Evolutionary conservation across 2,797 vertebrate species (phyloP).

Genomic region (Lophura swinhoii): DNA sequence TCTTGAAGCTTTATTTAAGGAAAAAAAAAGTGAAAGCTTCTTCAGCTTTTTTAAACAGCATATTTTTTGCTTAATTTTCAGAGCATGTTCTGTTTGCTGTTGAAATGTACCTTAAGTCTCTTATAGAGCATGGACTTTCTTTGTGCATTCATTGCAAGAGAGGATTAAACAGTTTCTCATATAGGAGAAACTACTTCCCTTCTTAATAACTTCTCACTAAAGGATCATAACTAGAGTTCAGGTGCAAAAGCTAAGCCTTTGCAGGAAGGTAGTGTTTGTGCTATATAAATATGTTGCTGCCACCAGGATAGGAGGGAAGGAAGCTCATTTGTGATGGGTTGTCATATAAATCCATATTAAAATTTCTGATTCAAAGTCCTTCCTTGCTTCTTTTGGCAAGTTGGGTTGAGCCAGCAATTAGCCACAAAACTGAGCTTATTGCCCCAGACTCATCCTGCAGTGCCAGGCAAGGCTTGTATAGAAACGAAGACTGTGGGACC

Average conservation of each 20-base stretch:
- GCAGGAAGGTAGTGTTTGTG: background rate
- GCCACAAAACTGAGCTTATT: background rate
- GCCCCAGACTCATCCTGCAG: background rate
- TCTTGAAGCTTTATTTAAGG: background rate
- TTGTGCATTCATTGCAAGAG: background rate
- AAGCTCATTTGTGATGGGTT: background rate
- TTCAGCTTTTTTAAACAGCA: background rate
- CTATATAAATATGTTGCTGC: background rate
- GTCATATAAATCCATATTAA: background rate
- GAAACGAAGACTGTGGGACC: background rate
- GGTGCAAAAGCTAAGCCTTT: background rate
- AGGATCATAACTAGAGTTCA: background rate
- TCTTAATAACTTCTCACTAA: background rate
- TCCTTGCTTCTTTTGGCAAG: background rate
- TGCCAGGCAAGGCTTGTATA: background rate
- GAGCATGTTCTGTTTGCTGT: background rate
- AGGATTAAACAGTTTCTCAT: background rate
- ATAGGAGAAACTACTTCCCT: background rate
- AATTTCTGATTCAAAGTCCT: background rate
- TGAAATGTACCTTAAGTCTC: background rate
- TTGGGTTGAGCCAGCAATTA: background rate
- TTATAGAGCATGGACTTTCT: fast-evolving
- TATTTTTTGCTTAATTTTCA: background rate
- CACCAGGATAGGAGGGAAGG: background rate
- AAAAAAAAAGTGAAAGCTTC: background rate